phyloP scores from a whole-genome alignment of 2,888 invertebrate species.

The Amorpha juglandis region DNA sequence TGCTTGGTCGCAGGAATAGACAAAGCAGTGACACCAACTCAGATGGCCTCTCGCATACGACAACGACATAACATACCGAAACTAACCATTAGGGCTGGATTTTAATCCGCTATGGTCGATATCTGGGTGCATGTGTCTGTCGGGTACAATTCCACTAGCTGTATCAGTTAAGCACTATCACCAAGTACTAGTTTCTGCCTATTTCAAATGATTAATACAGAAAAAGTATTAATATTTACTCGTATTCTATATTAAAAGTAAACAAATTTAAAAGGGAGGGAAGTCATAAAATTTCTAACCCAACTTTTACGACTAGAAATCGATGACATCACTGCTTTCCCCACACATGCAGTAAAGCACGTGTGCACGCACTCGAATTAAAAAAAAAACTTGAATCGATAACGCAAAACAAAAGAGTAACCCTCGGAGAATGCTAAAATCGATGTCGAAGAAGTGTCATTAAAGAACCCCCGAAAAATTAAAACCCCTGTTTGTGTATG shows the following conservation, averaged over 20 bases:
- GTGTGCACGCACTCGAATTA: conserved; percentile 63
- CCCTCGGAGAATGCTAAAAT: conserved; percentile 80
- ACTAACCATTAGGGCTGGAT: too few species aligned
- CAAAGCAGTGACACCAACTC: too few species aligned
- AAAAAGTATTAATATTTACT: too few species aligned
- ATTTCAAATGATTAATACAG: too few species aligned
- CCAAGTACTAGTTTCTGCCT: too few species aligned
- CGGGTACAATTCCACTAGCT: too few species aligned
- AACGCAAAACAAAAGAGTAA: conserved; percentile 78
- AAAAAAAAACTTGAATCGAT: conserved; percentile 71
- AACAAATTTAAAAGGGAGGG: neutral
- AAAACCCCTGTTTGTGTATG: conserved; percentile 69
- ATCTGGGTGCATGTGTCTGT: too few species aligned
- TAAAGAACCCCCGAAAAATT: conserved; percentile 84
- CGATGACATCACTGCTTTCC: conserved; percentile 49
- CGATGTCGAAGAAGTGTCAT: conserved; percentile 83
- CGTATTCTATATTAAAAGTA: neutral
- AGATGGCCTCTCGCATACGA: too few species aligned
- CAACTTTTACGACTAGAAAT: neutral
- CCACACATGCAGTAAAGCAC: conserved; percentile 53
- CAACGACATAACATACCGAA: too few species aligned
- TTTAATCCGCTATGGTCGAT: too few species aligned
- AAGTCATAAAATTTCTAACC: neutral
- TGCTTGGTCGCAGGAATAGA: too few species aligned
- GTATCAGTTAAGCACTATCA: too few species aligned